Percentiles rank a stretch among this genome's conserved stretches.
phyloP scores from a whole-genome alignment of 1,140 invertebrate species.

The Amyelois transitella region DNA sequence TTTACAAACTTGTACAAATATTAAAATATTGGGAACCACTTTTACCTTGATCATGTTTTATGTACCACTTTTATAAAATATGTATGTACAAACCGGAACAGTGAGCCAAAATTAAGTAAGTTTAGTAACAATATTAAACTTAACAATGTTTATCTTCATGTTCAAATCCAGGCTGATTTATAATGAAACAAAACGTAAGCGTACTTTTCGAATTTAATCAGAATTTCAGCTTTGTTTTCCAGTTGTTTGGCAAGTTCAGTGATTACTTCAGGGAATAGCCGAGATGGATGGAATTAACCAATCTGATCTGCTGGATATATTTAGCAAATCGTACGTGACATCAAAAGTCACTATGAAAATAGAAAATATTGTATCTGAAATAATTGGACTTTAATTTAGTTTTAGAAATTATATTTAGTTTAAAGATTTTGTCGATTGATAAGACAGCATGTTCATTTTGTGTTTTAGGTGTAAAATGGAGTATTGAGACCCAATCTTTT shows the following conservation, averaged over 20 bases:
- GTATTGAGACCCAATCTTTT: no score
- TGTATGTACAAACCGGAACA: background rate
- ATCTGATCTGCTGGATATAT: slow-evolving; percentile 24
- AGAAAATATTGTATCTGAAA: background rate
- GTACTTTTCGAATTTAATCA: slow-evolving; percentile 26
- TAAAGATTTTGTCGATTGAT: no score
- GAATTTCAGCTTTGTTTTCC: slow-evolving; percentile 26
- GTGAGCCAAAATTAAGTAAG: background rate
- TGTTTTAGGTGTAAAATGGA: no score
- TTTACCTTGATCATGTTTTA: no score
- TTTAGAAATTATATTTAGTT: no score
- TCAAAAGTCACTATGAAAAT: background rate
- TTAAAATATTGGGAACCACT: no score
- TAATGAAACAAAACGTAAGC: slow-evolving; percentile 16
- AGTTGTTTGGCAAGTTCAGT: slow-evolving; percentile 26
- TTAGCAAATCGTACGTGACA: slow-evolving; percentile 9
- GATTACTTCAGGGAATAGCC: slow-evolving; percentile 35
- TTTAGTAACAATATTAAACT: background rate
- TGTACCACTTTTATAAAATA: no score
- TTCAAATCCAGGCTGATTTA: slow-evolving; percentile 11
- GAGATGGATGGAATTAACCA: slow-evolving; percentile 28
- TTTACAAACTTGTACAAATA: no score
- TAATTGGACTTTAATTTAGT: no score
- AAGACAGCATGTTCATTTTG: no score
- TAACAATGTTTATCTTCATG: slow-evolving; percentile 6